Conservation (phyloP, 2,797 vertebrate species). For the Microctenopoma steveboyesi region DNA sequence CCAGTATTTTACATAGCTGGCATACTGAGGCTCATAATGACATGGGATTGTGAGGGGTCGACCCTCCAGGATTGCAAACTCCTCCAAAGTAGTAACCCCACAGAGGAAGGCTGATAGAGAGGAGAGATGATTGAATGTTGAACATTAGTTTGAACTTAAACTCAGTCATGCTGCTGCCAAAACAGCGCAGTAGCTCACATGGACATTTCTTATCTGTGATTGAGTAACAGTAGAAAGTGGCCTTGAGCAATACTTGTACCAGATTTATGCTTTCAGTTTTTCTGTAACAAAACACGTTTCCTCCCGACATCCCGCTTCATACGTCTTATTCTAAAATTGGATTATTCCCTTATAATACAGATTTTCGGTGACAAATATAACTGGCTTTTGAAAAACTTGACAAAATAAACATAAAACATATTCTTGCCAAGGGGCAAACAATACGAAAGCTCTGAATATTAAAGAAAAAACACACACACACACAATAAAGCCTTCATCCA, state of each 20-base stretch:
- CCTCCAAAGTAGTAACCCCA: constrained; percentile 52
- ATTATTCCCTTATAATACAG: constrained; percentile 45
- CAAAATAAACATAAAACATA: constrained; percentile 61
- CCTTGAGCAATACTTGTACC: constrained; percentile 32
- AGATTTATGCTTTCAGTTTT: constrained; percentile 41
- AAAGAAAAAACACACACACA: constrained; percentile 2
- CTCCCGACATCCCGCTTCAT: constrained; percentile 23
- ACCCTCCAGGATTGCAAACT: constrained; percentile 72
- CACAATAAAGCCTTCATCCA: constrained; percentile 26
- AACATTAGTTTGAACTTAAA: constrained; percentile 9
- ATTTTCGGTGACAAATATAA: constrained; percentile 40
- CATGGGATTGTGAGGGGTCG: constrained; percentile 72
- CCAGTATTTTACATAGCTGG: constrained; percentile 82
- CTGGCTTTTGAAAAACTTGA: constrained; percentile 48
- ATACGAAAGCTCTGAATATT: constrained; percentile 26
- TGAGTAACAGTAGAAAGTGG: not conserved
- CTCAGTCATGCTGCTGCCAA: not conserved
- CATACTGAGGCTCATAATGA: constrained; percentile 78
- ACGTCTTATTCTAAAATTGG: constrained; percentile 41
- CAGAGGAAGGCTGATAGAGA: constrained; percentile 59
- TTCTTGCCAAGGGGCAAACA: constrained; percentile 42
- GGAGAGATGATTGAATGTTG: constrained; percentile 16
- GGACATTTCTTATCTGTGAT: constrained; percentile 21
- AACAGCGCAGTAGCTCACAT: constrained; percentile 8
- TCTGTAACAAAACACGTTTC: constrained; percentile 18